Conservation (phyloP, 2,113 vertebrate species). For the Larimichthys polyactis region DNA sequence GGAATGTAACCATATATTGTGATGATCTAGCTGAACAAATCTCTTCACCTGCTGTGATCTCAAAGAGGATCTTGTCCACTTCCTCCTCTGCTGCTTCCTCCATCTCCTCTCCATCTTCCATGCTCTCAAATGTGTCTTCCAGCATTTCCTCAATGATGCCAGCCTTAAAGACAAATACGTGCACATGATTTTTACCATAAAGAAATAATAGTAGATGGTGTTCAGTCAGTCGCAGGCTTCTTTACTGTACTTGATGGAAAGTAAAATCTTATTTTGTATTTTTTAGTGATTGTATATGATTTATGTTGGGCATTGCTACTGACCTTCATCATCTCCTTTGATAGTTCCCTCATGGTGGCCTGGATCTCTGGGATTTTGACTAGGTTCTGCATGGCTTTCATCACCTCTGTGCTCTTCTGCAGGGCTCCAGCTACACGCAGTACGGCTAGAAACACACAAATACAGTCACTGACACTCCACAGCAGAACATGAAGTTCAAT, state of each 20-base stretch:
- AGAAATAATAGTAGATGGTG: neutral
- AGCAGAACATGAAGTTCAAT: neutral
- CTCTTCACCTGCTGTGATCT: constrained; percentile 94
- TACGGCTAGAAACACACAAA: constrained; percentile 83
- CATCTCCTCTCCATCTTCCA: constrained; percentile 99
- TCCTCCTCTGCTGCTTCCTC: constrained; percentile 96
- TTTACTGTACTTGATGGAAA: neutral
- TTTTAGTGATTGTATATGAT: neutral
- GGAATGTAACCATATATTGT: neutral
- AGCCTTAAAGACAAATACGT: constrained; percentile 82
- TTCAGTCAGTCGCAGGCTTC: neutral
- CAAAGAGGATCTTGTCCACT: constrained; percentile 97
- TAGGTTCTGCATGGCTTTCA: constrained; percentile 98
- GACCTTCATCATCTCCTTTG: constrained; percentile 99
- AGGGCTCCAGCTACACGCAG: constrained; percentile 92
- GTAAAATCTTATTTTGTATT: neutral
- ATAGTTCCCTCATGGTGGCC: constrained; percentile 96
- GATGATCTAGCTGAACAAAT: neutral
- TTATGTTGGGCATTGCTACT: constrained; percentile 35
- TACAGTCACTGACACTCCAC: neutral
- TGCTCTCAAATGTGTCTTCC: constrained; percentile 95
- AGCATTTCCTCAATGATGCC: constrained; percentile 99
- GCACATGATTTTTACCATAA: neutral
- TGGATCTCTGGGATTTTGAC: constrained; percentile 98
- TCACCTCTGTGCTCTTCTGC: constrained; percentile 98